Evolutionary conservation across 2,113 vertebrate genomes (phyloP).

Genomic region (Neodon shergylaensis): DNA sequence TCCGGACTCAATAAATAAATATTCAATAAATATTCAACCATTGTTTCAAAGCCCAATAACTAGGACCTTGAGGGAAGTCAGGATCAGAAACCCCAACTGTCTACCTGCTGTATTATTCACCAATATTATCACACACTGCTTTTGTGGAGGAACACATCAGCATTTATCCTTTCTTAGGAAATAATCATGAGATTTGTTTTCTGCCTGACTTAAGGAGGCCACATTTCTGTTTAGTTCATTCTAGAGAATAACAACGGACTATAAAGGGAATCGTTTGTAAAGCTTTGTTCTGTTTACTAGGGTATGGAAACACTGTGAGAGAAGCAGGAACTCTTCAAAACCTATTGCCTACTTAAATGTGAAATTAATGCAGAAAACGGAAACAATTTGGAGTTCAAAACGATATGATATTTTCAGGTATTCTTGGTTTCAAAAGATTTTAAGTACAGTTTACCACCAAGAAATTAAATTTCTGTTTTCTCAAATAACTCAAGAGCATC

Average conservation of each 20-base stretch:
- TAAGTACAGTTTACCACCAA: not conserved
- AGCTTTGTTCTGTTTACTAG: not conserved
- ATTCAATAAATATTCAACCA: not conserved
- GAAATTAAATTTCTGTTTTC: not conserved
- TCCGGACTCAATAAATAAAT: not conserved
- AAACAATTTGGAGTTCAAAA: slow-evolving; percentile 9
- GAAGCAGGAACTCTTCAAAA: not conserved
- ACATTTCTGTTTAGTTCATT: not conserved
- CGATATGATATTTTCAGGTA: not conserved
- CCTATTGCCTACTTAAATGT: not conserved
- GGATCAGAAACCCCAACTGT: not conserved
- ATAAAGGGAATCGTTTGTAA: not conserved
- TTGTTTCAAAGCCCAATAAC: not conserved
- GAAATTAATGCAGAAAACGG: not conserved
- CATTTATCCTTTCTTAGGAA: slow-evolving; percentile 6
- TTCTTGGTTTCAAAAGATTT: slow-evolving; percentile 38
- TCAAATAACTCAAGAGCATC: not conserved
- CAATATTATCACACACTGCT: not conserved
- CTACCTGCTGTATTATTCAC: not conserved
- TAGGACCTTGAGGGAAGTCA: not conserved
- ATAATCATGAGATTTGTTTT: not conserved
- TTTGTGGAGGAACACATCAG: not conserved
- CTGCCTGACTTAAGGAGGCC: not conserved
- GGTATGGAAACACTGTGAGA: not conserved
- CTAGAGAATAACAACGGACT: not conserved